Base-by-base conservation (phyloP, 2,888 invertebrate species). In the Camptogramma bilineatum region DNA sequence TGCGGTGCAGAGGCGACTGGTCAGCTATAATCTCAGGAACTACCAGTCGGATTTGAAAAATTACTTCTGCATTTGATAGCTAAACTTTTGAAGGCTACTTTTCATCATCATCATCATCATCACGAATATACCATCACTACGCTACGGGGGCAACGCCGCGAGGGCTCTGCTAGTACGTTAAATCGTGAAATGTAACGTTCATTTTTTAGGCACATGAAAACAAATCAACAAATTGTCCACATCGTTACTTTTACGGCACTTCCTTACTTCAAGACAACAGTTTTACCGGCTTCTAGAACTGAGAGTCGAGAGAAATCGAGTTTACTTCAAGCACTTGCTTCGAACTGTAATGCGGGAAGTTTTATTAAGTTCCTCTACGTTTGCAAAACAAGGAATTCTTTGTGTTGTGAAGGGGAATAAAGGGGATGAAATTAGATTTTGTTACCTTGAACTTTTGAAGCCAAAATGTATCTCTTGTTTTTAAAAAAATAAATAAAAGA, bases 341-440 rank as follows among this genome's bases (percentile, higher is more conserved):
- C 28, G 28, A 28, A 62, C 63, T 51, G 58, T 66, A 68, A 71
- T 66, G 68, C n/a, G 19, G 34, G 47, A 71, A 71, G 56, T 71
- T 71, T 68, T 71, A 71, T 71, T 65, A 64, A 65, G 61, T 68
- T 68, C 47, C 58, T 52, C n/a, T 28, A 28, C 28, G 5, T 53
- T 59, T 42, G 34, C 58, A 70, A 63, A 65, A 70, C 65, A 70
- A 67, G 64, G n/a, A 59, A 50, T 65, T 54, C 46, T 55, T 62
- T 52, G 58, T 17, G 44, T 28, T 4, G 28, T 44, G 42, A 46
- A 59, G 48, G 13, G 34, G 34, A 39, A 39, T 39, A 58, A 50
- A 28, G 48, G 24, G 16, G 31, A 19, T 13, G 39, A 57, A 60
- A 52, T 60, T 52, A 16, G n/a, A 39, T 28, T 44, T 28, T 28